Base-by-base conservation (phyloP, 2,888 invertebrate species). In the Melanophora roralis region DNA sequence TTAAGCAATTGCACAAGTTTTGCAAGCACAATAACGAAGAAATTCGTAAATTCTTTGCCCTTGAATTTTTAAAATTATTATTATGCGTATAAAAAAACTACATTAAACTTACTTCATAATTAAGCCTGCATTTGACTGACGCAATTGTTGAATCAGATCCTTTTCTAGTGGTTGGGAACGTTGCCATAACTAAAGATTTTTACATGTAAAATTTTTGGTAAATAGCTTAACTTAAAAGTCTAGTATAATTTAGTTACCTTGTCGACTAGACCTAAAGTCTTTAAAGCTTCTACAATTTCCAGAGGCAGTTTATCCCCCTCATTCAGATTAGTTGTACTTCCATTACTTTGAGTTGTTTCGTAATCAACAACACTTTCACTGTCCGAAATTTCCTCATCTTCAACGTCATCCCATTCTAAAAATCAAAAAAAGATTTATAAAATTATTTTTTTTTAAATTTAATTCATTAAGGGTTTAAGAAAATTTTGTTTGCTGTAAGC, bases 11-110 rank as follows among this genome's bases (percentile, higher is more conserved):
- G 59, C 94, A 90, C 84, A 95, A 90, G 87, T 95, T 95, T 88
- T 94, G 94, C 60, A 94, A 86, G 84, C 94, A 95, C 14, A 95
- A 89, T 49, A 94, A 89, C 1, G 94, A 92, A 84, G 93, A 91
- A n/a, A 92, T 92, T 84, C 93, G 93, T 47, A 94, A 86, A 59
- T 90, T 91, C 49, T 91, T 88, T 14, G 92, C 85, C 84, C 92
- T 92, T 23, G 62, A 60, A 27, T 27, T 27, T 6, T 27, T 5
- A 3, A 34, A 71, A 32, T 16, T 9, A 16, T 23, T 27, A n/a
- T 40, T 14, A 36, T 11, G 0, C 8, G 3, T 14, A 21, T 12
- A 43, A 34, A 9, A 38, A 32, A 32, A 40, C 8, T n/a, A 32
- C 6, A 34, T 36, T 7, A 16, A 34, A 67, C 83, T 34, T 88